Conservation (phyloP, 2,888 invertebrate genomes). For the Pachycephus smyrnensis region DNA sequence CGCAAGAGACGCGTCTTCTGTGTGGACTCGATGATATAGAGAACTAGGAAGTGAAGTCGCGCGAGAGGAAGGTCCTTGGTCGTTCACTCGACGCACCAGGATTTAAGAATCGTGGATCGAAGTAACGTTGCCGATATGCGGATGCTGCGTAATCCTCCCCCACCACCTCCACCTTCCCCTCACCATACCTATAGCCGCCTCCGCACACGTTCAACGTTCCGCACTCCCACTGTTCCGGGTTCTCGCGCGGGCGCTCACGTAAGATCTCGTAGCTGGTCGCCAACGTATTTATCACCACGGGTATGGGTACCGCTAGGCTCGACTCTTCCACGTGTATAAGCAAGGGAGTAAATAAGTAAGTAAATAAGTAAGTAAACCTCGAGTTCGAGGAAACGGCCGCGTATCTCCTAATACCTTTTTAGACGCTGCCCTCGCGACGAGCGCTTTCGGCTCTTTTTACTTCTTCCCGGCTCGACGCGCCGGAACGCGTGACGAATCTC, state of each 20-base stretch:
- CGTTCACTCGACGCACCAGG: constrained; percentile 28
- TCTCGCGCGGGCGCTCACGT: not conserved
- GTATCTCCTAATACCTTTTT: not conserved
- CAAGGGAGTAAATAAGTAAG: not conserved
- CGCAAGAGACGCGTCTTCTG: not conserved
- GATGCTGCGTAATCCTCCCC: constrained; percentile 27
- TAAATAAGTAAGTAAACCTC: not conserved
- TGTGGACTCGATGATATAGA: not conserved
- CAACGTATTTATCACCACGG: not conserved
- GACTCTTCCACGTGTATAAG: not conserved
- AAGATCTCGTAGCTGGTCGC: not conserved
- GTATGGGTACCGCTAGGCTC: not conserved
- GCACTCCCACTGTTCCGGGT: not conserved
- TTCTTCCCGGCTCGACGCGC: not conserved
- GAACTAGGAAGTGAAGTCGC: constrained; percentile 11
- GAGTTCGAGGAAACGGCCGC: not conserved
- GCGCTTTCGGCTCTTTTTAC: not conserved
- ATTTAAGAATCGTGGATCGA: constrained; percentile 48
- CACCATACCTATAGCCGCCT: not conserved
- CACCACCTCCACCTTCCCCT: constrained; percentile 3
- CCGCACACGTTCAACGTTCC: not conserved
- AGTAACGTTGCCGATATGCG: constrained; percentile 22
- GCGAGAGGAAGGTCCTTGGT: constrained; percentile 50
- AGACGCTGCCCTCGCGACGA: not conserved
- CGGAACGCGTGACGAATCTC: constrained; percentile 3